A percentile compares a stretch with the other conserved stretches of the same genome.
These are phyloP conservation scores for Valencia hispanica DNA, from an alignment of 2,797 vertebrate species.

Conservation along the genomic window DNA sequence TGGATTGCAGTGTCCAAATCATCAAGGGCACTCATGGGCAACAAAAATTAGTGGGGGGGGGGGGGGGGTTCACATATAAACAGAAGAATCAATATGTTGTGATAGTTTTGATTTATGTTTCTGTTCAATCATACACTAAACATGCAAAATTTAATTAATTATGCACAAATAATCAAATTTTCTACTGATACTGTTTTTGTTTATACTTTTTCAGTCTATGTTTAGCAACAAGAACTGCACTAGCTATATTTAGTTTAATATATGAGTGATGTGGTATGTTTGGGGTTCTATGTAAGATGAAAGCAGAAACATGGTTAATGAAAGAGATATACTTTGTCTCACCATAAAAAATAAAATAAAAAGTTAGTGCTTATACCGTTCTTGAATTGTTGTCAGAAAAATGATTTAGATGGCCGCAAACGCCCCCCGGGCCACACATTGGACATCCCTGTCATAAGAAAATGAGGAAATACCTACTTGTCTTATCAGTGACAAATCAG, in stretches of 20 bases:
- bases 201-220: neutral
- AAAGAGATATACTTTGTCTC: neutral
- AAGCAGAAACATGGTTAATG: neutral
- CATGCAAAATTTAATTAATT: neutral
- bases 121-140: neutral
- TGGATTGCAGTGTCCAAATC: conserved; percentile 14
- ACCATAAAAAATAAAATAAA: neutral
- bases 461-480: neutral
- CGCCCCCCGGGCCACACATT: neutral
- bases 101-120: neutral
- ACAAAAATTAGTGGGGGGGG: neutral
- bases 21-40: neutral
- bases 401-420: neutral
- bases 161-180: no score
- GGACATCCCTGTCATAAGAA: neutral
- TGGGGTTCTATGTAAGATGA: neutral
- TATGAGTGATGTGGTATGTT: no score
- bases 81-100: neutral
- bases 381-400: no score
- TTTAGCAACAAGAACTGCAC: neutral
- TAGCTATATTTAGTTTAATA: no score
- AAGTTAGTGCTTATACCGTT: neutral
- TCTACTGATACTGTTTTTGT: neutral
- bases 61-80: no score
- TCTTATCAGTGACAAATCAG: neutral